Evolutionary conservation across 2,113 vertebrate genomes (phyloP).

Genomic region (Micronycteris hirsuta): DNA sequence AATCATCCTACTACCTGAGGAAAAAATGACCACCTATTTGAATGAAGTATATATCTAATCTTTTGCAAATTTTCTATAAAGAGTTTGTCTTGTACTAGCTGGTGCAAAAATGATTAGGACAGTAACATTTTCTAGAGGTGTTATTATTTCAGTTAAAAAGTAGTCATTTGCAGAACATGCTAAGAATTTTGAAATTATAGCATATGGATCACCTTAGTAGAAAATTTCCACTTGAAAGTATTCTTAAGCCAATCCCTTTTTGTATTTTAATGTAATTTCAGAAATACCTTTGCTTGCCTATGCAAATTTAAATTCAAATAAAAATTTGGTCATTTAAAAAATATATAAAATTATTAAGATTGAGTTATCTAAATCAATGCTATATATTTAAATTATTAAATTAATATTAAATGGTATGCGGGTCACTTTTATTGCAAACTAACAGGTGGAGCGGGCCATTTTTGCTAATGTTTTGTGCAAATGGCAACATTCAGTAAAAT

Average conservation of each 20-base stretch:
- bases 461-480: no score
- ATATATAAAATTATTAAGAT: not conserved
- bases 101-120: not conserved
- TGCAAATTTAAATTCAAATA: not conserved
- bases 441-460: no score
- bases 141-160: not conserved
- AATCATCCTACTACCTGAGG: not conserved
- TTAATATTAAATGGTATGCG: not conserved
- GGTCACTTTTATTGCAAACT: no score
- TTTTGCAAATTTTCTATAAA: not conserved
- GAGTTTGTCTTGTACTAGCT: not conserved
- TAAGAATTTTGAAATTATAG: not conserved
- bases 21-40: not conserved
- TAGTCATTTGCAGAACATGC: not conserved
- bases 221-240: not conserved
- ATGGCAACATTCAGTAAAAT: no score
- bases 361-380: not conserved
- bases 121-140: not conserved
- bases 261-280: not conserved
- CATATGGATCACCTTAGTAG: not conserved
- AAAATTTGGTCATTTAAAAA: not conserved
- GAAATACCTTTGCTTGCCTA: not conserved
- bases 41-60: not conserved
- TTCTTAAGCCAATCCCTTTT: not conserved
- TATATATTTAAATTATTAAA: not conserved